phyloP scores from a whole-genome alignment of 2,888 invertebrate species.

The Lottia scabra region DNA sequence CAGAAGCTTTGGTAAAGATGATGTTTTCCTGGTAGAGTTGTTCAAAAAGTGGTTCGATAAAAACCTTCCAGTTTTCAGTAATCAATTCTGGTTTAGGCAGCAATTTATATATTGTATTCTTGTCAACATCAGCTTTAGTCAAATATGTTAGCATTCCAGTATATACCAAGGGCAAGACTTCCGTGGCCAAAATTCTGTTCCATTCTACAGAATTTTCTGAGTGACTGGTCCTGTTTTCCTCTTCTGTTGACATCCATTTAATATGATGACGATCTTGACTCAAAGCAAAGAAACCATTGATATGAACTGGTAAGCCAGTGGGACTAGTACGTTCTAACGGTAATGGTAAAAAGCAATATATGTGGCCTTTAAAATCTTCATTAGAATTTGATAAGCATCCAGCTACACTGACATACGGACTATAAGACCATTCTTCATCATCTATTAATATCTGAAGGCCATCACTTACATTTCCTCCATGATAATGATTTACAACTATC shows the following conservation, averaged over 20 bases:
- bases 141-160: conserved; percentile 32
- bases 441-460: conserved; percentile 22
- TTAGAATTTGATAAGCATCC: conserved; percentile 30
- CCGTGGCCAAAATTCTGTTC: conserved; percentile 56
- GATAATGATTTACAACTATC: conserved; percentile 38
- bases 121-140: conserved; percentile 16
- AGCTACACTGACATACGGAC: conserved; percentile 51
- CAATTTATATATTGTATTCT: conserved; percentile 21
- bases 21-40: conserved; percentile 26
- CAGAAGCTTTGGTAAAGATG: conserved; percentile 1
- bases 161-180: conserved; percentile 54
- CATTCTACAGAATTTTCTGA: conserved; percentile 53
- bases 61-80: conserved; percentile 35
- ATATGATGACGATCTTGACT: conserved; percentile 61
- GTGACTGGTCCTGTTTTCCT: conserved; percentile 25
- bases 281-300: conserved; percentile 63
- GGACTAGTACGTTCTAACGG: conserved; percentile 48
- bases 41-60: conserved; percentile 45
- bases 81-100: conserved; percentile 27
- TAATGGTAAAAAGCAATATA: conserved; percentile 65
- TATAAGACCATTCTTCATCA: conserved; percentile 35
- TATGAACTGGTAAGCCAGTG: conserved; percentile 64
- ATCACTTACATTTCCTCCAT: conserved; percentile 35
- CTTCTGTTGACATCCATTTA: conserved; percentile 59
- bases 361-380: conserved; percentile 42